Base-by-base conservation (phyloP, 2,797 vertebrate species). In the Rhinoraja longicauda region DNA sequence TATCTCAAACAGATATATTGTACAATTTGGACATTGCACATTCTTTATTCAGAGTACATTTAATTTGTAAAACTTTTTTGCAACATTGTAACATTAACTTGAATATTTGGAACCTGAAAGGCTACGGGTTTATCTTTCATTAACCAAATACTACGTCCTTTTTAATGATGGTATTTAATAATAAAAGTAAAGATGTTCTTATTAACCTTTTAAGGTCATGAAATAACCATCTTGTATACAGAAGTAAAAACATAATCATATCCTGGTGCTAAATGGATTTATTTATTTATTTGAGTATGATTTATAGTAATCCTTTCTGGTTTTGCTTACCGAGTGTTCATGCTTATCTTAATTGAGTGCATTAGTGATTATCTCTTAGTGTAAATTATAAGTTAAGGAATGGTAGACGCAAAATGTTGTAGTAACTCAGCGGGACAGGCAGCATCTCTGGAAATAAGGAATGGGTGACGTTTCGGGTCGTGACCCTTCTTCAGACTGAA, bases 301-400 rank as follows among this genome's bases (percentile, higher is more conserved):
- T 96, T 96, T 96, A 96, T 96, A 96, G 96, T 39, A 70, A 70
- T 94, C 94, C 95, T 96, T 95, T 95, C 96, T 95, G 95, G 95
- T 95, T 94, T 94, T 95, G 95, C 96, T 95, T 94, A 96, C 96
- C 96, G 96, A 96, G 96, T 96, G 96, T 95, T 96, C 95, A 93
- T 96, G 94, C 94, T 96, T 96, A 96, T 96, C 95, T 96, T 96
- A 96, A 96, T 96, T 96, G 96, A 95, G 95, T 95, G 95, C 95
- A 94, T 94, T 95, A 95, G 95, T 95, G 96, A 96, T 96, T 95
- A 96, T 95, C 94, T 94, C 95, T 95, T 96, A 53, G 93, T 93
- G 94, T 93, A 78, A 93, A 90, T 93, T 93, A 84, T 92, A 39
- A 93, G 93, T 72, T 45, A 45, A 93, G 93, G 36, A 32, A 93